These are phyloP conservation scores for Probaryconus sp. DNA, from an alignment of 1,140 invertebrate species.

Conservation along the genomic window DNA sequence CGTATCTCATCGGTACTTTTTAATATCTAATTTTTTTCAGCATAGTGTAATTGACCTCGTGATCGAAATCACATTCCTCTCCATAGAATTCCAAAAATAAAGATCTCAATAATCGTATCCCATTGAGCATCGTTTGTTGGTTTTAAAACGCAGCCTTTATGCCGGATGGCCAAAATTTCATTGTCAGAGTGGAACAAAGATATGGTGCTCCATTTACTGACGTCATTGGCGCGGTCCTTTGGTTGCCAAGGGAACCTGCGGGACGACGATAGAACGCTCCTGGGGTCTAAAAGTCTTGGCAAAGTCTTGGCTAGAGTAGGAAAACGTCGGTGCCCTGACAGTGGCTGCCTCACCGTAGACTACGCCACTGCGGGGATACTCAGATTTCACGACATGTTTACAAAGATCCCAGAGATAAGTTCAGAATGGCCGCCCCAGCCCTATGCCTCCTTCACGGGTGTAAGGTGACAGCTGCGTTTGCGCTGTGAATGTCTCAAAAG, in stretches of 20 bases:
- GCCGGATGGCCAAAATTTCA: slow-evolving; percentile 46
- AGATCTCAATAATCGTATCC: too few species aligned
- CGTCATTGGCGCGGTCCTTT: slow-evolving; percentile 58
- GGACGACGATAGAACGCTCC: slow-evolving; percentile 45
- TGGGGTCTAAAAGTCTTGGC: slow-evolving; percentile 41
- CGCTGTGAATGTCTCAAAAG: slow-evolving; percentile 53
- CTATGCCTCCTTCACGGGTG: slow-evolving; percentile 74
- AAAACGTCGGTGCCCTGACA: slow-evolving; percentile 36
- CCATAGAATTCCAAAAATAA: too few species aligned
- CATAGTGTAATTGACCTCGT: too few species aligned
- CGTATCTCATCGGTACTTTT: too few species aligned
- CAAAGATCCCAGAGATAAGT: slow-evolving; percentile 79
- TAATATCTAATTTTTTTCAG: too few species aligned
- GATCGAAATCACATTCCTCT: too few species aligned
- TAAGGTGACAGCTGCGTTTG: slow-evolving; percentile 79
- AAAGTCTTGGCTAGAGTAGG: slow-evolving; percentile 37
- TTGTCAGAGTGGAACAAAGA: slow-evolving; percentile 71
- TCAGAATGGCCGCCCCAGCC: slow-evolving; percentile 77
- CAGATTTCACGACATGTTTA: slow-evolving; percentile 80
- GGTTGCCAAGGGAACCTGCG: slow-evolving; percentile 67
- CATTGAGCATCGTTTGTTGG: too few species aligned
- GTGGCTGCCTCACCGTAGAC: slow-evolving; percentile 62
- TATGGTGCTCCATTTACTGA: slow-evolving; percentile 68
- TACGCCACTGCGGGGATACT: slow-evolving; percentile 77
- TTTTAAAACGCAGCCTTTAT: too few species aligned